Percentiles rank a stretch among this genome's conserved stretches.
Conservation (phyloP, 2,888 invertebrate species). For the Eudemis profundana region DNA sequence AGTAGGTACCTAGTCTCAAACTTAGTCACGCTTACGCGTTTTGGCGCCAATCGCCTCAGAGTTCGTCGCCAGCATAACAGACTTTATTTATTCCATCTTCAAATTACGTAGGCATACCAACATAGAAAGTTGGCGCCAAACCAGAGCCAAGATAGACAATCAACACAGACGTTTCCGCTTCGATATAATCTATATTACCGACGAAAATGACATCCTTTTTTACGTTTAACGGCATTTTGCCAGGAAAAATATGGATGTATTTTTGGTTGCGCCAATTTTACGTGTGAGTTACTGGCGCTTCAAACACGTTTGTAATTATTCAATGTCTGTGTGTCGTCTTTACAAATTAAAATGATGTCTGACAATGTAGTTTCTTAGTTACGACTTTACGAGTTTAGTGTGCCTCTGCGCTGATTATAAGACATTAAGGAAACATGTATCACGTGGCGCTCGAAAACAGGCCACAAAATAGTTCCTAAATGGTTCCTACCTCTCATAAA, state of each 20-base stretch:
- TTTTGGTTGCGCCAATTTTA: background rate
- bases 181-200: slow-evolving; percentile 26
- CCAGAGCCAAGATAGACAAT: slow-evolving; percentile 34
- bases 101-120: slow-evolving; percentile 39
- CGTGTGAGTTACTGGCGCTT: background rate
- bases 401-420: no score
- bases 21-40: background rate
- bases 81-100: slow-evolving; percentile 13
- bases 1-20: slow-evolving; percentile 2
- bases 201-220: slow-evolving; percentile 9
- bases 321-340: background rate
- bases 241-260: slow-evolving; percentile 10
- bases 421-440: no score
- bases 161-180: slow-evolving; percentile 33
- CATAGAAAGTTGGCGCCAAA: slow-evolving; percentile 43
- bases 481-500: no score
- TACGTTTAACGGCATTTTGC: slow-evolving; percentile 3
- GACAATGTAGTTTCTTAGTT: background rate
- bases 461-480: no score
- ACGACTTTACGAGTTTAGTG: no score
- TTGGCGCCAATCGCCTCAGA: slow-evolving; percentile 28
- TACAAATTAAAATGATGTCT: background rate
- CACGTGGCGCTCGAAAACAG: no score
- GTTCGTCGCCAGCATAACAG: slow-evolving; percentile 25
- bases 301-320: background rate